Percentiles rank a stretch among this genome's conserved stretches.
Conservation (phyloP, 2,888 invertebrate species). For the Metalampra italica region DNA sequence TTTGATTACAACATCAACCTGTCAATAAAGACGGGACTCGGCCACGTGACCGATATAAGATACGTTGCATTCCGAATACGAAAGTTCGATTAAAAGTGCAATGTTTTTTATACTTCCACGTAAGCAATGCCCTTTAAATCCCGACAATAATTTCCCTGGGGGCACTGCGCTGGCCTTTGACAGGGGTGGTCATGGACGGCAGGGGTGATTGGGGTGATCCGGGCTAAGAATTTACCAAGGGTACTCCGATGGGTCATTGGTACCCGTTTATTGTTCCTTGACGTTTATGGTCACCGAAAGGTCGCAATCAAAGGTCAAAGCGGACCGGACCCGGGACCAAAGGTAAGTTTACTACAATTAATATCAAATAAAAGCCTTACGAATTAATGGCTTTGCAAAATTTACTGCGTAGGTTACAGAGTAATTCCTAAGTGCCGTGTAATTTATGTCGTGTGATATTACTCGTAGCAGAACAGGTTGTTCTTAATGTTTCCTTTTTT, state of each 20-base stretch:
- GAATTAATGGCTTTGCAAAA: not conserved
- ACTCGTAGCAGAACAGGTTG: no score
- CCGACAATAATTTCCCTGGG: conserved; percentile 78
- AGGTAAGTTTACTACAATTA: conserved; percentile 62
- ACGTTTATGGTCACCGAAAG: conserved; percentile 75
- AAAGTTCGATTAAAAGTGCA: conserved; percentile 61
- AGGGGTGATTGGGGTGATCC: conserved; percentile 41
- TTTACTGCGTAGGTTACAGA: not conserved
- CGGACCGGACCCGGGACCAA: conserved; percentile 31
- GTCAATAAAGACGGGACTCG: conserved; percentile 25
- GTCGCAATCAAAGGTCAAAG: conserved; percentile 60
- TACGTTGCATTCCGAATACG: conserved; percentile 48
- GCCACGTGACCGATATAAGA: conserved; percentile 61
- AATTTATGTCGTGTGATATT: no score
- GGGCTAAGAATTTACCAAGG: conserved; percentile 61
- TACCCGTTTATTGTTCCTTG: conserved; percentile 68
- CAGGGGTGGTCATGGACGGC: conserved; percentile 70
- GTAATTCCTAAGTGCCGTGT: no score
- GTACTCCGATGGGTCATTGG: conserved; percentile 59
- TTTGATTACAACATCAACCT: conserved; percentile 8
- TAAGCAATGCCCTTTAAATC: conserved; percentile 78
- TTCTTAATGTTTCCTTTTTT: no score
- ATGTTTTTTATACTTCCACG: conserved; percentile 67
- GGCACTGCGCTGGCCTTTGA: conserved; percentile 68
- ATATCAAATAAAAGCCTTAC: conserved; percentile 30